Evolutionary conservation across 1,140 invertebrate species (phyloP), one percentile per base, ranked within the genome.

Genomic region (Bradysia coprophila): DNA sequence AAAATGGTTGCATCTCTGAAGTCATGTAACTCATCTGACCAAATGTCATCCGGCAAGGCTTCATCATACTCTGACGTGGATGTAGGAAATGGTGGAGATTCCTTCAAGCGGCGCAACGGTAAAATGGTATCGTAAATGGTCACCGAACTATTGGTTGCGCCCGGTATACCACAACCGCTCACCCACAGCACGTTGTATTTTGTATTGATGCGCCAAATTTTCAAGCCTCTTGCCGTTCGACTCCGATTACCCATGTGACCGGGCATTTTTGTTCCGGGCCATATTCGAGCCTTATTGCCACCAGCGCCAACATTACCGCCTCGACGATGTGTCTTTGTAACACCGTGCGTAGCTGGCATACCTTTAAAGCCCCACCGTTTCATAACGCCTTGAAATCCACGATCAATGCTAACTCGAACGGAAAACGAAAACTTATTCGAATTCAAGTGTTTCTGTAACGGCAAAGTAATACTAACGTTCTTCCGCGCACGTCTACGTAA

Each of bases 361-460:
- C 95, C 95, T 57, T 87, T 82, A 55, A 98, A 93, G 32, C 89
- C 89, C 76, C 89, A 95, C 21, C 94, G 69, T 66, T 89, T 95
- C 67, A 97, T 84, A 0, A 96, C 95, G 40, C 96, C 95, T 76
- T 98, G 93, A 57, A 98, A 98, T n/a, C 94, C 95, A 56, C 81
- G 72, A 55, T 91, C 81, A 34, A 91, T 77, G 3, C 86, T 91
- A 52, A 28, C 5, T 31, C n/a, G 20, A 24, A 18, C 16, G 20
- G n/a, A n/a, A n/a, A n/a, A n/a, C 6, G 16, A 37, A 37, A 37
- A 37, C 34, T 37, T 9, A 8, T 8, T n/a, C n/a, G 8, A 9
- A 31, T 31, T 8, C 28, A 9, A 9, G 28, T 31, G 34, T 24
- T 13, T 40, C 24, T 11, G 15, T 28, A 42, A 37, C 16, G 18